Evolutionary conservation across 2,888 invertebrate genomes (phyloP).

Genomic region (Sphaeridia pumilis): DNA sequence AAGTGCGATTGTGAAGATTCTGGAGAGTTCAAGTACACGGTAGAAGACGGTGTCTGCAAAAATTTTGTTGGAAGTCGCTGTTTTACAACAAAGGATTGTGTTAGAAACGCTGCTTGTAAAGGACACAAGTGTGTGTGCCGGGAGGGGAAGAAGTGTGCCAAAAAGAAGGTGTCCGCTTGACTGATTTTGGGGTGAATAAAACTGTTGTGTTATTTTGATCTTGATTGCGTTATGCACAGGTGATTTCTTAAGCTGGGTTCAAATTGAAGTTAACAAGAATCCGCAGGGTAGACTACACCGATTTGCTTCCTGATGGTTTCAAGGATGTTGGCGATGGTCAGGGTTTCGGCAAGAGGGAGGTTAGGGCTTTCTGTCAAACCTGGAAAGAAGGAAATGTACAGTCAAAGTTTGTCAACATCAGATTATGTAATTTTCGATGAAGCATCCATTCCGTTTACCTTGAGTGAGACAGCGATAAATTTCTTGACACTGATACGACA

Average conservation of each 20-base stretch:
- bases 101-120: slow-evolving; percentile 2
- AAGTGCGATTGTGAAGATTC: slow-evolving; percentile 10
- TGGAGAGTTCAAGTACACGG: slow-evolving; percentile 8
- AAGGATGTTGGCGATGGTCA: slow-evolving; percentile 57
- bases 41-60: slow-evolving; percentile 5
- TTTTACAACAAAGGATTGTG: slow-evolving; percentile 1
- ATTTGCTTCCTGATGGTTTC: slow-evolving; percentile 60
- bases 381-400: slow-evolving; percentile 37
- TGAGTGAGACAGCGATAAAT: slow-evolving; percentile 57
- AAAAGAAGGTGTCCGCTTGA: neutral
- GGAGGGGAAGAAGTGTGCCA: neutral
- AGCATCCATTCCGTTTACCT: too few species aligned
- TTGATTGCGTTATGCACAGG: too few species aligned
- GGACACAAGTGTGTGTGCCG: neutral
- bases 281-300: slow-evolving; percentile 50
- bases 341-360: slow-evolving; percentile 54
- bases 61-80: slow-evolving; percentile 3
- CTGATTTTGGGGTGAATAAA: too few species aligned
- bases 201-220: too few species aligned
- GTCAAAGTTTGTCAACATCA: neutral
- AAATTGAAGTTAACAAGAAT: too few species aligned
- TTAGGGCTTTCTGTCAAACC: slow-evolving; percentile 57
- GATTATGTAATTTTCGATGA: too few species aligned
- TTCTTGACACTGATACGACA: slow-evolving; percentile 66
- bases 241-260: too few species aligned